These are phyloP conservation scores for Diuraphis noxia DNA, from an alignment of 1,140 invertebrate genomes.

Conservation along the genomic window DNA sequence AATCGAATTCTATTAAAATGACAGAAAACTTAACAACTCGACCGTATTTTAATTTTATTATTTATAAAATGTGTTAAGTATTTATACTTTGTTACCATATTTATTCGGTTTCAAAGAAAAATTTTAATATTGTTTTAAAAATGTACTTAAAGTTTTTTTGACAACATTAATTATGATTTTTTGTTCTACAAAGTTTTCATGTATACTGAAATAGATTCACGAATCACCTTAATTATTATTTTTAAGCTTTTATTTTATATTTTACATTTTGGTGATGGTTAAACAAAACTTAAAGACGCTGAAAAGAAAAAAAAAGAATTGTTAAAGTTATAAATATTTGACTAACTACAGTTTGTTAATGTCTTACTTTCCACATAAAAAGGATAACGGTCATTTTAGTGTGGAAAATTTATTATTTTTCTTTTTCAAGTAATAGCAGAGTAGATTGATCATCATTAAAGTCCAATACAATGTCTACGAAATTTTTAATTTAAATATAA, in stretches of 20 bases:
- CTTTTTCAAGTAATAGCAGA: no score
- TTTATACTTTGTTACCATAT: not conserved
- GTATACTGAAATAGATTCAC: not conserved
- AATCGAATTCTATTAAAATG: not conserved
- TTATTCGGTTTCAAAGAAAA: not conserved
- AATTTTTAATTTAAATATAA: not conserved
- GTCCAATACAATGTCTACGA: not conserved
- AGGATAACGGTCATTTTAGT: not conserved
- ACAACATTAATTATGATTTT: slow-evolving; percentile 1
- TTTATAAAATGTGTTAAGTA: not conserved
- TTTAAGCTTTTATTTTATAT: not conserved
- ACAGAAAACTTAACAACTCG: not conserved
- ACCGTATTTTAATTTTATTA: not conserved
- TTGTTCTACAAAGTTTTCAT: not conserved
- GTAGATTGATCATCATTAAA: not conserved
- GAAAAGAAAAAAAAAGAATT: not conserved
- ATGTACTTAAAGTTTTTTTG: not conserved
- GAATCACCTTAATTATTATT: not conserved
- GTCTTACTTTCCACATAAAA: not conserved
- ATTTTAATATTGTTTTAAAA: not conserved
- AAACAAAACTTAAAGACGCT: not conserved
- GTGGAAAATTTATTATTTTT: not conserved
- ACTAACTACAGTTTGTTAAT: not conserved
- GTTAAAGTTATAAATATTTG: not conserved
- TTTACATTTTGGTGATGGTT: not conserved